A percentile compares a stretch with the other conserved stretches of the same genome.
Evolutionary conservation across 2,113 vertebrate species (phyloP).

Genomic region (Xiphias gladius): DNA sequence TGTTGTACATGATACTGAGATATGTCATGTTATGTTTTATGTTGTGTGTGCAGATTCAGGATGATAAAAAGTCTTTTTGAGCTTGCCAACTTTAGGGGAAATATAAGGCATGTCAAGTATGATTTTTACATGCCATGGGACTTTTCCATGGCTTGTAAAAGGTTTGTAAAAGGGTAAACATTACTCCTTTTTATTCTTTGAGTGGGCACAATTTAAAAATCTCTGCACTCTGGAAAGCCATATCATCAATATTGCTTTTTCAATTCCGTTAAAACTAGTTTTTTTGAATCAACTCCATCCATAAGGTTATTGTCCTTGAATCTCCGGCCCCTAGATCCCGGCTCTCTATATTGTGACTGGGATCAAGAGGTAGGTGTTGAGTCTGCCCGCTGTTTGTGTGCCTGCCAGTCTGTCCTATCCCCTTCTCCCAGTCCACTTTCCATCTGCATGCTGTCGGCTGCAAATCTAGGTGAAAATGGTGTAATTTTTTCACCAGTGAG

Average conservation of each 20-base stretch:
- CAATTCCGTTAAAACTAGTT: background rate
- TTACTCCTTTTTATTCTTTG: conserved; percentile 21
- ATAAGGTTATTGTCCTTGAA: conserved; percentile 46
- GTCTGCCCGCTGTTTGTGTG: conserved; percentile 72
- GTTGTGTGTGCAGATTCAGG: conserved; percentile 1
- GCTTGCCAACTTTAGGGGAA: conserved; percentile 58
- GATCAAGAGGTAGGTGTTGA: conserved; percentile 71
- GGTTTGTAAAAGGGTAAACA: conserved; percentile 46
- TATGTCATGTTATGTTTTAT: background rate
- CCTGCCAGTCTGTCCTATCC: conserved; percentile 67
- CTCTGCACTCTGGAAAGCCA: background rate
- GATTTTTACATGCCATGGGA: conserved; percentile 52
- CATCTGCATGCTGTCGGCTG: conserved; percentile 76
- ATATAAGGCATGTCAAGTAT: conserved; percentile 47
- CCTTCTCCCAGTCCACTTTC: conserved; percentile 76
- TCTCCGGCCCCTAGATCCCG: conserved; percentile 48
- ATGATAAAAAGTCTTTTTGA: conserved; percentile 34
- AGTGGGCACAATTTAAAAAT: background rate
- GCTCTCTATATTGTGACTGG: conserved; percentile 66
- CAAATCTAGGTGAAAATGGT: conserved; percentile 88
- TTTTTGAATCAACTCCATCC: conserved; percentile 46
- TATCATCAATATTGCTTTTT: background rate
- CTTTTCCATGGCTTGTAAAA: conserved; percentile 32
- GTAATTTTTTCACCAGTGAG: conserved; percentile 75
- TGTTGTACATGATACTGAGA: background rate